Evolutionary conservation across 2,113 vertebrate species (phyloP).

Genomic region (Cinclus cinclus): DNA sequence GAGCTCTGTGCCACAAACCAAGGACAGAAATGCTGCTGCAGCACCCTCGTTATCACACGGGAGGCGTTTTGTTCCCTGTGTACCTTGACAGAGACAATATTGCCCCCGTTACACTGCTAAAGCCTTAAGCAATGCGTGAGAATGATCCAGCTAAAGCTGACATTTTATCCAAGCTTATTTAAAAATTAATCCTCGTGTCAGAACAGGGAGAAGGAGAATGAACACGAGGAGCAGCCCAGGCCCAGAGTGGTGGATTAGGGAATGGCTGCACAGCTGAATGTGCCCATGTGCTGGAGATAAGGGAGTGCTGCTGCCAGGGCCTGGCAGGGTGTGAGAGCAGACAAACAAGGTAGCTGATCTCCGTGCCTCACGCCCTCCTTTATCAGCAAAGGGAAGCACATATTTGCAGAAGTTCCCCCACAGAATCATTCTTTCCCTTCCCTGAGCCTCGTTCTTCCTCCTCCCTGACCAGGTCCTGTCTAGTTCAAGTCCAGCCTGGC

Average conservation of each 20-base stretch:
- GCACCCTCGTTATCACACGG: rapidly evolving
- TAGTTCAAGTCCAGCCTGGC: background rate
- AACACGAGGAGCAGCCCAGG: background rate
- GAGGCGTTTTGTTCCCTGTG: background rate
- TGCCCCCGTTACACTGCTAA: background rate
- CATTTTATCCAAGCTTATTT: background rate
- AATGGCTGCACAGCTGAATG: background rate
- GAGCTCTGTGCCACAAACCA: background rate
- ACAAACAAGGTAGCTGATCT: background rate
- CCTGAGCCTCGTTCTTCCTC: background rate
- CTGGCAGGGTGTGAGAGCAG: background rate
- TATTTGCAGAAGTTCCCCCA: background rate
- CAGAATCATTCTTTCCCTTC: background rate
- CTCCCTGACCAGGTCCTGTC: background rate
- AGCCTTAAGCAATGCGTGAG: background rate
- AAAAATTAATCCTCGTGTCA: background rate
- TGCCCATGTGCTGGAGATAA: background rate
- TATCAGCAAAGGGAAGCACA: slow-evolving; percentile 24
- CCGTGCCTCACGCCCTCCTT: background rate
- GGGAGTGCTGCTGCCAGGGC: background rate
- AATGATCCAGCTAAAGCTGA: background rate
- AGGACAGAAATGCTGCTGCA: background rate
- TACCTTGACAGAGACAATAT: background rate
- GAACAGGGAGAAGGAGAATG: background rate
- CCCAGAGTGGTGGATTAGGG: background rate